Conservation (phyloP, 2,113 vertebrate species). For the Pungitius pungitius region DNA sequence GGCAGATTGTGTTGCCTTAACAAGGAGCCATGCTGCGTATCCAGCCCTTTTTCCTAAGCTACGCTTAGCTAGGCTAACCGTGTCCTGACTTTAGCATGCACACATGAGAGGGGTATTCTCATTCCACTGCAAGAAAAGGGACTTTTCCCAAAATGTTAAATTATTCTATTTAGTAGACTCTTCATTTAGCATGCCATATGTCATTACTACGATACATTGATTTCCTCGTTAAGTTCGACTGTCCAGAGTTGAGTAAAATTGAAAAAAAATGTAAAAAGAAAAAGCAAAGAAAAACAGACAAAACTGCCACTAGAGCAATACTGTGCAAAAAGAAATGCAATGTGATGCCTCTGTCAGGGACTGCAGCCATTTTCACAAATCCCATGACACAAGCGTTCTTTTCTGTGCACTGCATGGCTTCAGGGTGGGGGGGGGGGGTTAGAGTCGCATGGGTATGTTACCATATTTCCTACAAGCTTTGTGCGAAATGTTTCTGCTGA, state of each 20-base stretch:
- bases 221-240: conserved; percentile 55
- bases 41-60: background rate
- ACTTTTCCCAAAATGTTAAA: conserved; percentile 20
- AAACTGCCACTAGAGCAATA: conserved; percentile 56
- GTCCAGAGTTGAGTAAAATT: conserved; percentile 60
- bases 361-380: conserved; percentile 1
- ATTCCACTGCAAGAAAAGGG: background rate
- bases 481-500: conserved; percentile 5
- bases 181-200: conserved; percentile 68
- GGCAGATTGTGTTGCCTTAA: background rate
- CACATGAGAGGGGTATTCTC: background rate
- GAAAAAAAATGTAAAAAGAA: conserved; percentile 51
- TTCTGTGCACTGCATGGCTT: conserved; percentile 50
- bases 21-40: background rate
- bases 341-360: conserved; percentile 60
- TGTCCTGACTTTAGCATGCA: background rate
- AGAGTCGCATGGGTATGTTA: conserved; percentile 36
- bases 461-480: conserved; percentile 35
- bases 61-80: background rate
- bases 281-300: conserved; percentile 29
- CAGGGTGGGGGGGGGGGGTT: background rate
- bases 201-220: conserved; percentile 44
- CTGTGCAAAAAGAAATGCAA: conserved; percentile 58
- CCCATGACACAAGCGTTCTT: conserved; percentile 2
- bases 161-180: conserved; percentile 3